These are phyloP conservation scores for Paramisgurnus dabryanus DNA, from an alignment of 2,113 vertebrate genomes.

Conservation along the genomic window DNA sequence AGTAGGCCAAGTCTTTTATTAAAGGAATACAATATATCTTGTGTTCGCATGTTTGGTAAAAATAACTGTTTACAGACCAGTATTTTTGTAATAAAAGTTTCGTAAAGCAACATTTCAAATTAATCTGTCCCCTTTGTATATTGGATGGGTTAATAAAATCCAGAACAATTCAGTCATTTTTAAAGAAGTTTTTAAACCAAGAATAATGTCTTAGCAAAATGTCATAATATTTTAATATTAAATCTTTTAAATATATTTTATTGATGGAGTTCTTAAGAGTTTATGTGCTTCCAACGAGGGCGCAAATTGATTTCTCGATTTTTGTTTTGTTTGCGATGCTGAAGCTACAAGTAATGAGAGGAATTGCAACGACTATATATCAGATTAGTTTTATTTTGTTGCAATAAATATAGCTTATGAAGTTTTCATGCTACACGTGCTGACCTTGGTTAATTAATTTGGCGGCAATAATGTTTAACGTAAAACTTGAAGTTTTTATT, in stretches of 20 bases:
- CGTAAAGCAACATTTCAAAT: background rate
- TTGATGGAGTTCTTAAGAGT: too few species aligned
- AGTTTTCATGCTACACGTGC: background rate
- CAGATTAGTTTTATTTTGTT: too few species aligned
- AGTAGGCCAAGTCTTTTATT: slow-evolving; percentile 60
- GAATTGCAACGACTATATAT: too few species aligned
- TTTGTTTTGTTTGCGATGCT: background rate
- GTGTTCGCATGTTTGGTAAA: background rate
- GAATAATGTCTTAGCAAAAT: too few species aligned
- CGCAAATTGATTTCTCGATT: background rate
- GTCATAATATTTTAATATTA: too few species aligned
- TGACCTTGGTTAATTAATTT: too few species aligned
- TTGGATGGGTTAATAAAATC: background rate
- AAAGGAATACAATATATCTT: background rate
- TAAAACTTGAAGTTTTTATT: too few species aligned
- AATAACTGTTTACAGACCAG: background rate
- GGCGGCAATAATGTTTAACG: too few species aligned
- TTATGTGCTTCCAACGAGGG: background rate
- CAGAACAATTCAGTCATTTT: background rate
- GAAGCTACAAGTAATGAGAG: too few species aligned
- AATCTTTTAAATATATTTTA: too few species aligned
- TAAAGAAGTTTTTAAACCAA: background rate
- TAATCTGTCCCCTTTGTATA: slow-evolving; percentile 7
- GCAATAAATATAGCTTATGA: background rate
- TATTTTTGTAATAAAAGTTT: slow-evolving; percentile 49